phyloP scores from a whole-genome alignment of 2,797 vertebrate species.

The Ptychadena robeensis region DNA sequence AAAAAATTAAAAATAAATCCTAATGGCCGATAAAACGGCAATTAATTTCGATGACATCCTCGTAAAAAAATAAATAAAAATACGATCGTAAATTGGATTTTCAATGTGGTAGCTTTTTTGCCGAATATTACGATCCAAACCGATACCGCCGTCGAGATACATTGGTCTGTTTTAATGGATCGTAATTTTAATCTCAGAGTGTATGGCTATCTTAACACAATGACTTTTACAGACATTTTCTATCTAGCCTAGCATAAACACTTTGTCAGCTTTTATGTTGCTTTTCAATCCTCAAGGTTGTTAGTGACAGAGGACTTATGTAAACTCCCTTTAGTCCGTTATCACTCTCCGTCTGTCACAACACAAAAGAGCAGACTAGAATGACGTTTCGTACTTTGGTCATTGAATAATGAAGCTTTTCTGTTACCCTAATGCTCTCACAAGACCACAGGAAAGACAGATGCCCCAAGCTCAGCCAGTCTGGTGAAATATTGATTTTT shows the following conservation, averaged over 20 bases:
- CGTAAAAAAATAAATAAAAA: too few species aligned
- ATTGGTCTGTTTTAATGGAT: too few species aligned
- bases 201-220: too few species aligned
- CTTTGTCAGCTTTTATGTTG: constrained; percentile 22
- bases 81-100: too few species aligned
- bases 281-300: constrained; percentile 3
- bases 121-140: too few species aligned
- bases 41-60: too few species aligned
- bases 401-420: neutral
- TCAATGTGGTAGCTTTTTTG: too few species aligned
- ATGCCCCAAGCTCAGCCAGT: neutral
- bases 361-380: neutral
- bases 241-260: neutral
- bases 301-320: neutral
- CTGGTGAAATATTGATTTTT: constrained; percentile 13
- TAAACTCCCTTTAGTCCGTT: neutral
- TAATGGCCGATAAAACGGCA: too few species aligned
- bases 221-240: too few species aligned
- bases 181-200: too few species aligned
- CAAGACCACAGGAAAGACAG: neutral
- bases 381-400: neutral
- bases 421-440: neutral
- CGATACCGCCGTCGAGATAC: too few species aligned
- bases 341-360: neutral
- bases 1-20: too few species aligned